Conservation (phyloP, 2,888 invertebrate species). For the Thysanoteuthis rhombus region DNA sequence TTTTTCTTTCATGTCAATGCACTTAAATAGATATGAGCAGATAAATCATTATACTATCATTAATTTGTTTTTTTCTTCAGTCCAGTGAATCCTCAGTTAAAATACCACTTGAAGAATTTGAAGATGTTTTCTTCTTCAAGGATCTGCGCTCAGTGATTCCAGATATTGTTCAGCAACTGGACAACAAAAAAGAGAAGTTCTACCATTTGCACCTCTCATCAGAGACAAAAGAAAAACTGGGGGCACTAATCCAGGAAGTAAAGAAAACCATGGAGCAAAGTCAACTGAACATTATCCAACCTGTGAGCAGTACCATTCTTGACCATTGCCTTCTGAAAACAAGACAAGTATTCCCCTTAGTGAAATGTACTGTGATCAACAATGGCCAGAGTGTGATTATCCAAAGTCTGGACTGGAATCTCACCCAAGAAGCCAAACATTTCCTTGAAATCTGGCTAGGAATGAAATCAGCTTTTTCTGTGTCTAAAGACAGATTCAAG, state of each 20-base stretch:
- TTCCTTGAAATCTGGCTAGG: neutral
- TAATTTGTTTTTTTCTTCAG: neutral
- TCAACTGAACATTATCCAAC: neutral
- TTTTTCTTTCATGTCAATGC: too few relatives aligned
- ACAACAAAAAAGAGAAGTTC: neutral
- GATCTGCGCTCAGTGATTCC: neutral
- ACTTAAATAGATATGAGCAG: too few relatives aligned
- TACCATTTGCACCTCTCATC: neutral
- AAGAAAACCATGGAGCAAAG: neutral
- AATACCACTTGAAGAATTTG: neutral
- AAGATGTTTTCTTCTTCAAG: neutral
- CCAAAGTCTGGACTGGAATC: neutral
- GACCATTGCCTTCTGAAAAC: neutral
- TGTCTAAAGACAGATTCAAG: neutral
- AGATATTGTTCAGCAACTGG: neutral
- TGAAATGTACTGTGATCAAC: neutral
- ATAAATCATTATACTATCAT: too few relatives aligned
- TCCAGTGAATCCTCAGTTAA: neutral
- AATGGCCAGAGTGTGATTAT: neutral
- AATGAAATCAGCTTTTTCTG: neutral
- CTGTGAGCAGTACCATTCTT: neutral
- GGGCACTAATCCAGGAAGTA: neutral
- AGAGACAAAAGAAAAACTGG: neutral
- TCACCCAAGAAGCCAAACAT: neutral
- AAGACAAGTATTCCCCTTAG: neutral